Base-by-base conservation (phyloP, 2,888 invertebrate genomes). In the Gisinianus flammeolus region DNA sequence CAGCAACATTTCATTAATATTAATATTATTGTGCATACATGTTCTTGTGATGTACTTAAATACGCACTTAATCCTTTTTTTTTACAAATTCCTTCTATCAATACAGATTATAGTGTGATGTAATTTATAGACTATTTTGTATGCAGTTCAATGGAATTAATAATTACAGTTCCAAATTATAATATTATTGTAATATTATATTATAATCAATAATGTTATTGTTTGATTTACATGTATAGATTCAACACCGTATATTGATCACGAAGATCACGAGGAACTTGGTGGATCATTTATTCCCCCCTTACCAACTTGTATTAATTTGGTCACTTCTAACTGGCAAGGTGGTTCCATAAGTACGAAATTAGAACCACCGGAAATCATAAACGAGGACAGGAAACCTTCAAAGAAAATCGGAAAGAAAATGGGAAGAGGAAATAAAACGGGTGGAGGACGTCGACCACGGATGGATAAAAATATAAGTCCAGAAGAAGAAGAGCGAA, bases 401-500 rank as follows among this genome's bases (percentile, higher is more conserved):
- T 19, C 69, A 31, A 75, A 74, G 54, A 72, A 64, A 66, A 44
- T 16, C 6, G 30, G 62, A 19, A 56, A 70, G 67, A 77, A 79
- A 44, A 76, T 72, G 74, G 74, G 58, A 2, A 71, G 64, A 56
- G 67, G 80, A 33, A 70, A 78, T 16, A 79, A 78, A 71, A 69
- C 69, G 16, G 79, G 80, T 19, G 80, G 81, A 24, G 81, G 81
- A 12, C 44, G 80, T 12, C 44, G 77, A 71, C 81, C 81, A 28
- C 77, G 71, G n/a, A 74, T 71, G 30, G 76, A 77, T 26, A 77
- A 77, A 54, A 78, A 77, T 62, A 67, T 94, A 86, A 90, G 93
- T 66, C 95, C 96, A 0, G 97, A 98, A 87, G 98, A 98, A 87
- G 96, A 96, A 86, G 96, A 96, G 85, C 91, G 96, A 79, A 90